These are phyloP conservation scores for Pterocles orientalis DNA, from an alignment of 2,113 vertebrate species.

Conservation along the genomic window DNA sequence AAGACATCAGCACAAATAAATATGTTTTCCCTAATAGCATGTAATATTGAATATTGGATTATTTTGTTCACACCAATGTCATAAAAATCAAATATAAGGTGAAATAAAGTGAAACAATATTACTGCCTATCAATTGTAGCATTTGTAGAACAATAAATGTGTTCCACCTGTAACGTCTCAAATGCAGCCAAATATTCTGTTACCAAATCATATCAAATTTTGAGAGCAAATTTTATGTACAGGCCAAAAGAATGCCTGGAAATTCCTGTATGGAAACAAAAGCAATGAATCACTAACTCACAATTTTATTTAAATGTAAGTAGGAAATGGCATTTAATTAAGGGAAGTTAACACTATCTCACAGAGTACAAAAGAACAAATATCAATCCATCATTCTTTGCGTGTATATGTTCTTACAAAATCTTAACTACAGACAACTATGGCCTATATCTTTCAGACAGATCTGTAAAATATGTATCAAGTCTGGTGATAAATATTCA, in stretches of 20 bases:
- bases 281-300: background rate
- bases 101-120: background rate
- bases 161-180: background rate
- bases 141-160: background rate
- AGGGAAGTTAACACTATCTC: background rate
- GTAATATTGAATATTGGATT: background rate
- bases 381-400: background rate
- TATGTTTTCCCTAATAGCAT: background rate
- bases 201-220: background rate
- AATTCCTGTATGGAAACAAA: background rate
- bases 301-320: background rate
- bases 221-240: background rate
- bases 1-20: background rate
- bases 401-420: background rate
- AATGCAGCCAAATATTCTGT: background rate
- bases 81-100: background rate
- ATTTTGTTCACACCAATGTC: background rate
- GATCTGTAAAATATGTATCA: background rate
- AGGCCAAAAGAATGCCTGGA: background rate
- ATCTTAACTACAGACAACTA: background rate
- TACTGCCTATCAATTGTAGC: background rate
- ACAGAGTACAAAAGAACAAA: background rate
- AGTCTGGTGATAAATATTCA: background rate
- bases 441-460: background rate
- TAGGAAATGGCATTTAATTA: background rate